Conservation (phyloP, 2,113 vertebrate genomes). For the Oryzias woworae region DNA sequence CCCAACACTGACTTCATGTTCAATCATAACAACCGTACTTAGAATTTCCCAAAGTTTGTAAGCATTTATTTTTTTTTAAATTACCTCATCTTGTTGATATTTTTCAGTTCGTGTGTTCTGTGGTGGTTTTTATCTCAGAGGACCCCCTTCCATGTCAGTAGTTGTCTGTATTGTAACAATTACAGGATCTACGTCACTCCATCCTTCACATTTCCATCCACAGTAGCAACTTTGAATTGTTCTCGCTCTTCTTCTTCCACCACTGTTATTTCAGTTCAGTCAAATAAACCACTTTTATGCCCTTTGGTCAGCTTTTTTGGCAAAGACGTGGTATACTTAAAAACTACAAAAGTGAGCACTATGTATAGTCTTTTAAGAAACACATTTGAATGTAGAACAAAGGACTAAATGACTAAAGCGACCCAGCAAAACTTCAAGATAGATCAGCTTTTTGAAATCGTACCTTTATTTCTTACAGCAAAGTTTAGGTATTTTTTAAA, state of each 20-base stretch:
- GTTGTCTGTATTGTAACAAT: slow-evolving; percentile 66
- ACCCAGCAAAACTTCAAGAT: no score
- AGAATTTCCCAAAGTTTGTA: slow-evolving; percentile 31
- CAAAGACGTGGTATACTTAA: neutral
- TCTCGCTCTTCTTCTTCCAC: neutral
- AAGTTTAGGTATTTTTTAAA: no score
- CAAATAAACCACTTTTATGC: neutral
- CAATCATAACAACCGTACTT: slow-evolving; percentile 3
- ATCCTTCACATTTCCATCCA: slow-evolving; percentile 55
- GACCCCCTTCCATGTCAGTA: slow-evolving; percentile 18
- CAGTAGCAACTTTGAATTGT: slow-evolving; percentile 10
- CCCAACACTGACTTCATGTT: neutral
- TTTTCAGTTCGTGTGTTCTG: slow-evolving; percentile 19
- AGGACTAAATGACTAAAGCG: no score
- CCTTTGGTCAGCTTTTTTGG: neutral
- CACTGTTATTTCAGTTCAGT: slow-evolving; percentile 24
- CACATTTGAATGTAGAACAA: neutral
- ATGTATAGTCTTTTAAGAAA: neutral
- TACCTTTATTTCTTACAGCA: neutral
- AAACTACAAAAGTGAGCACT: neutral
- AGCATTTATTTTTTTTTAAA: slow-evolving; percentile 36
- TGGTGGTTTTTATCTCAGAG: slow-evolving; percentile 39
- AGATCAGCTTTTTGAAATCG: no score
- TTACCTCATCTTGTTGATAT: slow-evolving; percentile 58
- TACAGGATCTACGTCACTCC: slow-evolving; percentile 70